phyloP scores from a whole-genome alignment of 1,140 invertebrate species.

The Wasmannia auropunctata region DNA sequence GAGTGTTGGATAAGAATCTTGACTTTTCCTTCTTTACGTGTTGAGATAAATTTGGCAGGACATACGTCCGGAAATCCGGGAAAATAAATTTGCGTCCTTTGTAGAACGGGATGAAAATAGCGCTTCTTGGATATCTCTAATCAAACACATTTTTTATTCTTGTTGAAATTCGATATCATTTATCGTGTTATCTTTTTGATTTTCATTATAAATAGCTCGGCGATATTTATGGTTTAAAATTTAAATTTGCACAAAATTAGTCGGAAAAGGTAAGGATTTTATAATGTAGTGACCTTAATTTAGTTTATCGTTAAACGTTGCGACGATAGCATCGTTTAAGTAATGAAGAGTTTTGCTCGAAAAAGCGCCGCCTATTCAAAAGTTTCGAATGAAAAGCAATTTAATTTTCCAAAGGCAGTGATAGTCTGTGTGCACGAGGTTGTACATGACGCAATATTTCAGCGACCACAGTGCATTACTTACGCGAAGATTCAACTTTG shows the following conservation, averaged over 20 bases:
- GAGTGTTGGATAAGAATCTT: neutral
- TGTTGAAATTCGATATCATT: neutral
- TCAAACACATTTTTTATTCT: neutral
- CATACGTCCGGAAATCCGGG: neutral
- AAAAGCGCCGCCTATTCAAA: neutral
- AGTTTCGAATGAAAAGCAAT: neutral
- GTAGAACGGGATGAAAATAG: neutral
- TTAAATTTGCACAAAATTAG: neutral
- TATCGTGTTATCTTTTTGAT: neutral
- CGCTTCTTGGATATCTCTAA: neutral
- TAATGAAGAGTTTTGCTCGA: neutral
- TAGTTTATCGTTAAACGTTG: neutral
- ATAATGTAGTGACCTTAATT: neutral
- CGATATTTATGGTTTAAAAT: neutral
- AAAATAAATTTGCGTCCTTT: neutral
- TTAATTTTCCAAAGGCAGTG: conserved; percentile 1
- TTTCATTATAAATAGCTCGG: neutral
- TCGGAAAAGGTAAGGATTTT: neutral
- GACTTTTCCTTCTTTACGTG: neutral
- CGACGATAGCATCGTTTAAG: neutral
- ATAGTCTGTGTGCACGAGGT: neutral
- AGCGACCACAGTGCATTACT: neutral
- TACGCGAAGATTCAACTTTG: conserved; percentile 13
- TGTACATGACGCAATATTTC: conserved; percentile 11
- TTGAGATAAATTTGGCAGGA: neutral